Conservation (phyloP, 2,888 invertebrate species). For the Eristalinus sepulchralis region DNA sequence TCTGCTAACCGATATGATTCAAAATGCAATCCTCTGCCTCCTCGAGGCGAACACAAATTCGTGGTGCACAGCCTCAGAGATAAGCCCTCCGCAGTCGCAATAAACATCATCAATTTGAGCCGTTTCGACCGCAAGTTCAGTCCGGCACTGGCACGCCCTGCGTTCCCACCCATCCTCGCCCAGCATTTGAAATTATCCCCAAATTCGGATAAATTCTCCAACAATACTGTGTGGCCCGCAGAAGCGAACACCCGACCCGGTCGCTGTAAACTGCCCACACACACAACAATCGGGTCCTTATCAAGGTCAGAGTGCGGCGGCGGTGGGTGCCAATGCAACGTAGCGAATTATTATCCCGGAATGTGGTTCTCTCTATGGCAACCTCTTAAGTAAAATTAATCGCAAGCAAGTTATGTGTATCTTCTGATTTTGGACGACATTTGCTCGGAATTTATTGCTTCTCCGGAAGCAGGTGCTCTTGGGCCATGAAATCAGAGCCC, state of each 20-base stretch:
- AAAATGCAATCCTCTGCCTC: slow-evolving; percentile 32
- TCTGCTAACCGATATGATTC: slow-evolving; percentile 50
- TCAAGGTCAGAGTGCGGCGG: slow-evolving; percentile 53
- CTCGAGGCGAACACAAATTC: background rate
- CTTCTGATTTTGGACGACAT: slow-evolving; percentile 35
- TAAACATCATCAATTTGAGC: slow-evolving; percentile 61
- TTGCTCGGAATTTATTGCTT: slow-evolving; percentile 43
- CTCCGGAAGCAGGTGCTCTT: slow-evolving; percentile 27
- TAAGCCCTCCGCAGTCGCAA: slow-evolving; percentile 48
- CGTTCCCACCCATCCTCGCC: background rate
- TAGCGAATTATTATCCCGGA: slow-evolving; percentile 4
- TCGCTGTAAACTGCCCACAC: slow-evolving; percentile 29
- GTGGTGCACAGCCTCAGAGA: background rate
- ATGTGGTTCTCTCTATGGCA: background rate
- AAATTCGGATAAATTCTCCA: slow-evolving; percentile 59
- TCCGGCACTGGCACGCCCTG: background rate
- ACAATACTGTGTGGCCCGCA: slow-evolving; percentile 46
- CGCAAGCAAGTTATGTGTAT: slow-evolving; percentile 43
- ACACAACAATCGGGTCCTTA: slow-evolving; percentile 21
- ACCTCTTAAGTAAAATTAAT: slow-evolving; percentile 63
- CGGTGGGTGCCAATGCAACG: background rate
- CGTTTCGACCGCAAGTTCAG: background rate
- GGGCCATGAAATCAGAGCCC: background rate
- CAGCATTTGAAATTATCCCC: slow-evolving; percentile 15
- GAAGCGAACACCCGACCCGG: slow-evolving; percentile 33